These are phyloP conservation scores for Aspidoscelis tigris DNA, from an alignment of 2,113 vertebrate species.

Conservation along the genomic window DNA sequence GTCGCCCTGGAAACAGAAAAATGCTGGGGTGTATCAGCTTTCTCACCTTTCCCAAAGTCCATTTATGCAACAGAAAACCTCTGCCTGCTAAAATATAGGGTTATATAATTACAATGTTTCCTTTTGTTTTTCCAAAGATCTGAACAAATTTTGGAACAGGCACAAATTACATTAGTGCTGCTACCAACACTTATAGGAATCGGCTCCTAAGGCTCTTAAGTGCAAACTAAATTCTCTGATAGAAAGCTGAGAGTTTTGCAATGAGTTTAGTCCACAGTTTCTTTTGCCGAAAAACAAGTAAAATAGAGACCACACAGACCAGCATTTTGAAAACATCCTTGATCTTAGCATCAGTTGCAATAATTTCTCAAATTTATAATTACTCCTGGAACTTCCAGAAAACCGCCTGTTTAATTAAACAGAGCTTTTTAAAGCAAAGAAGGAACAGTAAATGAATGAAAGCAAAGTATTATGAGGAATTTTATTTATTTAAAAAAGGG, in stretches of 20 bases:
- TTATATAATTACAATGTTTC: too few relatives aligned
- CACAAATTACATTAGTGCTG: too few relatives aligned
- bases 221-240: not conserved
- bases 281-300: not conserved
- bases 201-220: too few relatives aligned
- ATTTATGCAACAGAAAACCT: too few relatives aligned
- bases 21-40: too few relatives aligned
- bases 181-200: too few relatives aligned
- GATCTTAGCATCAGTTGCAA: not conserved
- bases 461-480: not conserved
- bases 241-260: not conserved
- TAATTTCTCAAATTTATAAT: not conserved
- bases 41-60: too few relatives aligned
- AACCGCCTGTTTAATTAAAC: not conserved
- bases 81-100: too few relatives aligned
- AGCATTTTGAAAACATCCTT: not conserved
- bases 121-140: too few relatives aligned
- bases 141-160: too few relatives aligned
- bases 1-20: too few relatives aligned
- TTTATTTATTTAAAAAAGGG: not conserved
- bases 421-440: not conserved
- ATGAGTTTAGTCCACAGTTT: not conserved
- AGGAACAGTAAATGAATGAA: not conserved
- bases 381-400: not conserved
- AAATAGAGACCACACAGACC: not conserved